phyloP scores from a whole-genome alignment of 2,888 invertebrate species.

The Megastigmus dorsalis region DNA sequence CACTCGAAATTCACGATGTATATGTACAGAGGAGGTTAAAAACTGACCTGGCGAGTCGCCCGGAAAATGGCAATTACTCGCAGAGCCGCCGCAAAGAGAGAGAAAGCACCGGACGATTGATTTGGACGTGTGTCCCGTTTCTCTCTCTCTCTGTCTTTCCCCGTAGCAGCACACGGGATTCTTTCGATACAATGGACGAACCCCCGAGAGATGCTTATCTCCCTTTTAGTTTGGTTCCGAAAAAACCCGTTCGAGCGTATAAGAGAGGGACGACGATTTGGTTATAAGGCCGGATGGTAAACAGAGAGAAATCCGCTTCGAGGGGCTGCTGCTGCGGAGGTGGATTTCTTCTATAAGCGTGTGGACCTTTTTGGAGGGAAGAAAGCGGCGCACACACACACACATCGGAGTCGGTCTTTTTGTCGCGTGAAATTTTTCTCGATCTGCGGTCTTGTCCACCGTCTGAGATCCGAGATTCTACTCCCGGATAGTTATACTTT shows the following conservation, averaged over 20 bases:
- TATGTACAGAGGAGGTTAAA: too few species aligned
- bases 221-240: background rate
- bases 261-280: background rate
- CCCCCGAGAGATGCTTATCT: constrained; percentile 25
- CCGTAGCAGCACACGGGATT: background rate
- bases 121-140: background rate
- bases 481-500: too few species aligned
- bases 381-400: background rate
- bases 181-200: background rate
- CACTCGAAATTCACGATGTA: too few species aligned
- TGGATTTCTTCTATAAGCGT: too few species aligned
- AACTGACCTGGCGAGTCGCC: background rate
- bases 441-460: too few species aligned
- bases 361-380: too few species aligned
- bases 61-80: background rate
- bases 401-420: too few species aligned
- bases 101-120: background rate
- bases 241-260: constrained; percentile 41
- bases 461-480: too few species aligned
- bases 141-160: background rate
- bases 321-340: too few species aligned
- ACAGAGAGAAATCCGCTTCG: background rate
- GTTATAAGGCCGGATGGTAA: constrained; percentile 9
- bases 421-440: too few species aligned
- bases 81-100: too few species aligned